Evolutionary conservation across 1,140 invertebrate species (phyloP).

Genomic region (Zaprionus ghesquierei): DNA sequence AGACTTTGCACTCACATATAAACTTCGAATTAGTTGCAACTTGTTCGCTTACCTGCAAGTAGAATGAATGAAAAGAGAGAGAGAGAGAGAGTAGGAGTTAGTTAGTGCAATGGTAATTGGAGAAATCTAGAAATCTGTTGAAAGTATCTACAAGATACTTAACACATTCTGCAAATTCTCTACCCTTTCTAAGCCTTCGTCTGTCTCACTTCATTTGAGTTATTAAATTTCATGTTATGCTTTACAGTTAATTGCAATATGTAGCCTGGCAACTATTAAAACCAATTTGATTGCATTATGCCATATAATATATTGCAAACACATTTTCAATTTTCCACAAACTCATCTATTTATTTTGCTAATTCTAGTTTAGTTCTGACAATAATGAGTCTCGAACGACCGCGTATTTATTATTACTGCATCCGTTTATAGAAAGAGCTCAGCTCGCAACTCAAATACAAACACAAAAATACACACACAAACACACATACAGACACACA

Average conservation of each 20-base stretch:
- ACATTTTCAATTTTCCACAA: not conserved
- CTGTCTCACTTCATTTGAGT: too few relatives aligned
- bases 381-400: not conserved
- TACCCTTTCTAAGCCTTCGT: too few relatives aligned
- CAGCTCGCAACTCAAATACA: not conserved
- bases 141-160: not conserved
- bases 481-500: not conserved
- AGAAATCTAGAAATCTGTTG: not conserved
- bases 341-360: not conserved
- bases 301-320: not conserved
- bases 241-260: too few relatives aligned
- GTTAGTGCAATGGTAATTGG: not conserved
- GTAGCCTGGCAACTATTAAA: too few relatives aligned
- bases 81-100: not conserved
- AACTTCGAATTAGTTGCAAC: constrained; percentile 8
- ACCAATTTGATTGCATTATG: not conserved
- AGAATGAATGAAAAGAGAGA: constrained; percentile 15
- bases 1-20: constrained; percentile 25
- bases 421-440: constrained; percentile 44
- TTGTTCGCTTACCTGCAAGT: constrained; percentile 58
- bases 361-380: constrained; percentile 16
- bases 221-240: too few relatives aligned
- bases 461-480: not conserved
- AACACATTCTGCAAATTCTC: too few relatives aligned
- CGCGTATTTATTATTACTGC: constrained; percentile 45